These are phyloP conservation scores for Zaprionus capensis DNA, from an alignment of 1,140 invertebrate species.

Conservation along the genomic window DNA sequence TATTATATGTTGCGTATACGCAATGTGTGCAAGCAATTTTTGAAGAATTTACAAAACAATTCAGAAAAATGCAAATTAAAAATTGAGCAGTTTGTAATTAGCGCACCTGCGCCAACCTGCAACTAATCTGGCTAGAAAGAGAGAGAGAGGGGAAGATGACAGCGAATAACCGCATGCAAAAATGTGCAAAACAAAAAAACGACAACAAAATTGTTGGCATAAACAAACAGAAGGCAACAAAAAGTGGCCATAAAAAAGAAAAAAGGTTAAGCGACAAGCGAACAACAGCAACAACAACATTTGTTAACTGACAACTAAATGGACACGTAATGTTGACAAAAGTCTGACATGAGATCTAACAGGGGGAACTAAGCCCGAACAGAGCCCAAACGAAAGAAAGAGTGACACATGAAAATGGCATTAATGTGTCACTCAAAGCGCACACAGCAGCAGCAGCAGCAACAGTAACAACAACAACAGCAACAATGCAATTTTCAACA, in stretches of 20 bases:
- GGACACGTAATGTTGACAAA: constrained; percentile 81
- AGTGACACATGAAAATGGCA: constrained; percentile 83
- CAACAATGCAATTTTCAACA: constrained; percentile 40
- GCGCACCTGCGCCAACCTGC: constrained; percentile 4
- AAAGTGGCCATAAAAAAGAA: constrained; percentile 28
- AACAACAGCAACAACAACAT: constrained; percentile 55
- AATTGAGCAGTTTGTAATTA: constrained; percentile 7
- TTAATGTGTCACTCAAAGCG: constrained; percentile 83
- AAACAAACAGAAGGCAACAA: constrained; percentile 45
- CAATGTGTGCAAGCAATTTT: constrained; percentile 15
- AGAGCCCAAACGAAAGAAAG: constrained; percentile 75
- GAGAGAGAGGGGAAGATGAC: constrained; percentile 19
- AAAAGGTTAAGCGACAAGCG: constrained; percentile 49
- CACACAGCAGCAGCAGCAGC: constrained; percentile 48
- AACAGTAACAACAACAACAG: constrained; percentile 42
- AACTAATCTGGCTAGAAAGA: constrained; percentile 9
- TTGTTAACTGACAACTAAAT: constrained; percentile 80
- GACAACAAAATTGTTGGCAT: constrained; percentile 54
- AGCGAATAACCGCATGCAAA: constrained; percentile 17
- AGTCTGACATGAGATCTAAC: constrained; percentile 81
- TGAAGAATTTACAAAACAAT: constrained; percentile 9
- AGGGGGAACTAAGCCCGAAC: constrained; percentile 18
- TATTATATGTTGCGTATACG: constrained; percentile 62
- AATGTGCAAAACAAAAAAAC: constrained; percentile 48
- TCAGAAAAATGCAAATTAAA: background rate